phyloP scores from a whole-genome alignment of 1,140 invertebrate genomes.

The Apis florea region DNA sequence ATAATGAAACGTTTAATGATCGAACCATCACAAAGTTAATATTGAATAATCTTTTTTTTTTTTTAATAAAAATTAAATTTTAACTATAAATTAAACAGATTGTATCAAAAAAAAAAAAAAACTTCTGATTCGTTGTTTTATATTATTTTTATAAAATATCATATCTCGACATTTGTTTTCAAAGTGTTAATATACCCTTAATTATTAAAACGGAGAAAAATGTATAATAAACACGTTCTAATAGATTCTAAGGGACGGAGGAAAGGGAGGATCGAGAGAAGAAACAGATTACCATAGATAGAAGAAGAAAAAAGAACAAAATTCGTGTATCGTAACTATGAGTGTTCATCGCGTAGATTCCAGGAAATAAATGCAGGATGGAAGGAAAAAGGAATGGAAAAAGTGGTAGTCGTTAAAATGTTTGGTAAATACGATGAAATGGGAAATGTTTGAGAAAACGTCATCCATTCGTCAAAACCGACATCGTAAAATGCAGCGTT shows the following conservation, averaged over 20 bases:
- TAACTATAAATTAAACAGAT: too few species aligned
- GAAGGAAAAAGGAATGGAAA: neutral
- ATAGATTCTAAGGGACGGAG: neutral
- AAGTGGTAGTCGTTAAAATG: conserved; percentile 3
- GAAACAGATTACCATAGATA: too few species aligned
- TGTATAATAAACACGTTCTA: neutral
- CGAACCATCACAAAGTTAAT: too few species aligned
- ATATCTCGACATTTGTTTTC: too few species aligned
- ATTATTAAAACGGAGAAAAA: neutral
- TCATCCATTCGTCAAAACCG: conserved; percentile 21
- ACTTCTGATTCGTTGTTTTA: too few species aligned
- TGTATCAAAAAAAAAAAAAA: too few species aligned
- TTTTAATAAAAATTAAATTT: too few species aligned
- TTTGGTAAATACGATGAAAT: conserved; percentile 22
- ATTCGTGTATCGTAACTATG: neutral
- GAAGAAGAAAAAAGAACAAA: neutral
- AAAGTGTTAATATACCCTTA: neutral
- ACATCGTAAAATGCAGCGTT: conserved; percentile 30
- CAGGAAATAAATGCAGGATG: neutral
- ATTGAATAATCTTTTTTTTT: too few species aligned
- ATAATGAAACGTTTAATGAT: too few species aligned
- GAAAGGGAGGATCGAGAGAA: neutral
- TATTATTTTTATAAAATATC: too few species aligned
- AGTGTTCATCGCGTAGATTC: neutral
- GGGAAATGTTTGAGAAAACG: conserved; percentile 32